These are phyloP conservation scores for Terebella lapidaria DNA, from an alignment of 2,888 invertebrate genomes.

Conservation along the genomic window DNA sequence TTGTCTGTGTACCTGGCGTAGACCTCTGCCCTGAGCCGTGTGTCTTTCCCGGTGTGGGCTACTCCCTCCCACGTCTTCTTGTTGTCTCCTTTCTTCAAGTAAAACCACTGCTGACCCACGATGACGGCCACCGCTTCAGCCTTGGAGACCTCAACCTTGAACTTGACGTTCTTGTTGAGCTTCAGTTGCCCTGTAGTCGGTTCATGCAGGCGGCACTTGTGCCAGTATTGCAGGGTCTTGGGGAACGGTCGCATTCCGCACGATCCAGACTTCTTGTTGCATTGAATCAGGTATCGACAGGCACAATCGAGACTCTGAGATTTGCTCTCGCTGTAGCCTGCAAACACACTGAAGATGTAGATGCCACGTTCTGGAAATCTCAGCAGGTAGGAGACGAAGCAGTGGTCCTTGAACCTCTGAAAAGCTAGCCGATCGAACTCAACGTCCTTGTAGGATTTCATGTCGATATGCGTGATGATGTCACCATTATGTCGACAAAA, in stretches of 20 bases:
- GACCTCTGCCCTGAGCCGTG: slow-evolving; percentile 32
- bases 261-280: slow-evolving; percentile 39
- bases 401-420: slow-evolving; percentile 36
- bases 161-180: slow-evolving; percentile 41
- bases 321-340: slow-evolving; percentile 27
- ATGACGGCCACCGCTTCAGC: slow-evolving; percentile 45
- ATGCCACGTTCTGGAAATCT: slow-evolving; percentile 44
- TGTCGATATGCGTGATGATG: slow-evolving; percentile 12
- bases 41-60: slow-evolving; percentile 33
- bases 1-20: slow-evolving; percentile 37
- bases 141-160: slow-evolving; percentile 41
- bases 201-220: slow-evolving; percentile 43
- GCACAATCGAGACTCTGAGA: slow-evolving; percentile 37
- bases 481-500: background rate
- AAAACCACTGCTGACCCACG: slow-evolving; percentile 41
- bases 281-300: slow-evolving; percentile 43
- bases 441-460: slow-evolving; percentile 20
- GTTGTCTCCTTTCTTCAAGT: slow-evolving; percentile 34
- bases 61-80: slow-evolving; percentile 46
- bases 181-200: slow-evolving; percentile 45
- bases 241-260: slow-evolving; percentile 30
- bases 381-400: slow-evolving; percentile 38
- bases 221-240: slow-evolving; percentile 43
- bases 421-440: slow-evolving; percentile 36
- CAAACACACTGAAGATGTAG: slow-evolving; percentile 46